A percentile compares a stretch with the other conserved stretches of the same genome.
Evolutionary conservation across 2,888 invertebrate species (phyloP).

Genomic region (Pterobdella sp.): DNA sequence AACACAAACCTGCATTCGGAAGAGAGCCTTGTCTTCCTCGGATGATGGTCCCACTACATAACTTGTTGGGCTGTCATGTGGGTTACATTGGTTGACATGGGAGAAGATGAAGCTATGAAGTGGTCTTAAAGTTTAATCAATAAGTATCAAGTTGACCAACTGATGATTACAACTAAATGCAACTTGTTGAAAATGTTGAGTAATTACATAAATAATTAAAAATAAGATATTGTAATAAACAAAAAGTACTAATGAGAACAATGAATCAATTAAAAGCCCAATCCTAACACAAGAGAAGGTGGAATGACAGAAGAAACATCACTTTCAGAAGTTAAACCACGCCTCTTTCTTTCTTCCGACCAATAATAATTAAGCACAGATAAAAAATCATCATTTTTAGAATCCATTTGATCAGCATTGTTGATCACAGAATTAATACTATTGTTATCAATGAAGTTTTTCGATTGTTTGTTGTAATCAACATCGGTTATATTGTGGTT

Average conservation of each 20-base stretch:
- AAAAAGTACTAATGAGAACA: neutral
- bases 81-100: neutral
- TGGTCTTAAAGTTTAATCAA: no score
- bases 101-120: neutral
- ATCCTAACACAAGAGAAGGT: constrained; percentile 48
- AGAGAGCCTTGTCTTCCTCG: constrained; percentile 59
- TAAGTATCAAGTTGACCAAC: no score
- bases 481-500: no score
- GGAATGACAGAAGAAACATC: constrained; percentile 48
- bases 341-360: constrained; percentile 53
- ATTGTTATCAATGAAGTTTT: no score
- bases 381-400: neutral
- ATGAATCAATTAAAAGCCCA: neutral
- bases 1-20: constrained; percentile 53
- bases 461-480: no score
- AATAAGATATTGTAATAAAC: neutral
- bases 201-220: neutral
- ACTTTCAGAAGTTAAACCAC: constrained; percentile 54
- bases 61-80: constrained; percentile 43
- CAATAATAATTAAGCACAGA: constrained; percentile 70
- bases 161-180: no score
- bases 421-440: no score
- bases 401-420: neutral
- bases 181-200: neutral
- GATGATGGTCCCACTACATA: constrained; percentile 69